Evolutionary conservation across 2,888 invertebrate genomes (phyloP), one percentile per base, ranked within the genome.

Genomic region (Amphipoea lucens): DNA sequence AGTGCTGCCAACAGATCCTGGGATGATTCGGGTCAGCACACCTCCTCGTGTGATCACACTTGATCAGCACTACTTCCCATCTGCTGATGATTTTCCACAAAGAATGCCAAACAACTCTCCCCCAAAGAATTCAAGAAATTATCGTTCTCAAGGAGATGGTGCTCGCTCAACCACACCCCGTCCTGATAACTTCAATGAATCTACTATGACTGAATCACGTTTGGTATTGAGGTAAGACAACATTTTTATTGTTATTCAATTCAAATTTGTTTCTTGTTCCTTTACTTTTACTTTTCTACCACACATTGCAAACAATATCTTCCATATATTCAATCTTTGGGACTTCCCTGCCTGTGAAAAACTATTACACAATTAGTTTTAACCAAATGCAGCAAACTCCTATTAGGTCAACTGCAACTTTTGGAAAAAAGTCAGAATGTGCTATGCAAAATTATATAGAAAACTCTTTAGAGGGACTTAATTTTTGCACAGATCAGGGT

Each of bases 11-110:
- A 97, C 97, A 81, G 98, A 98, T 89, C 97, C 98, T 60, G 97
- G 98, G 36, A 97, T 98, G 95, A 97, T 98, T 74, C 97, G 98
- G 85, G 98, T 99, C 71, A 97, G 98, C 95, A 99, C 99, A 40
- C 99, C 99, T 7, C 99, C 99, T 20, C 97, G 99, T 90, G 98
- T 98, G 40, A 98, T 99, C 76, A 99, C 99, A 20, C 97, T 99
- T 76, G 98, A 98, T 90, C 98, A 98, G 91, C 98, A 98, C 92
- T 98, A 98, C 87, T 98, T 98, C 92, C 98, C 98, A 62, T 97
- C 98, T 48, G 97, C 97, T 84, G 97, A 97, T 88, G 97, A 98
- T 87, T 96, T 95, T 83, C 94, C 93, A 6, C 90, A 86, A 54
- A 93, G 93, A 67, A 82, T 91, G 40, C 94, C 94, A 29, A 93